Evolutionary conservation across 2,113 vertebrate genomes (phyloP).

Genomic region (Triplophysa siluroides): DNA sequence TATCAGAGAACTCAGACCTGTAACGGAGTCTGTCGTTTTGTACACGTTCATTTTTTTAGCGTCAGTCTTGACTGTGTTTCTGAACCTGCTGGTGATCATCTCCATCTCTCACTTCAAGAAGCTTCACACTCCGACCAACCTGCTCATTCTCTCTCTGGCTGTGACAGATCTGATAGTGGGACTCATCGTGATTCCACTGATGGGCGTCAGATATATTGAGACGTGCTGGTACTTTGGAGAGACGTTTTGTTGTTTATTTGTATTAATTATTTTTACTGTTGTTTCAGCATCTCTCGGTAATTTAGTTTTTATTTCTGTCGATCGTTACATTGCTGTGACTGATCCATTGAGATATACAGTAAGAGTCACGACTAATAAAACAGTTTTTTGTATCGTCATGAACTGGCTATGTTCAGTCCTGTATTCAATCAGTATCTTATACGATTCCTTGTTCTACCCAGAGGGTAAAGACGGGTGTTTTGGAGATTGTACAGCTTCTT

Average conservation of each 20-base stretch:
- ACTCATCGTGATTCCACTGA: not conserved
- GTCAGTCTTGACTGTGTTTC: not conserved
- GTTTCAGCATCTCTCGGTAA: conserved; percentile 18
- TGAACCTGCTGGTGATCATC: not conserved
- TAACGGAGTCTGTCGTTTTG: not conserved
- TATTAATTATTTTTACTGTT: not conserved
- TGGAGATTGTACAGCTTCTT: not conserved
- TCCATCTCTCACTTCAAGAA: not conserved
- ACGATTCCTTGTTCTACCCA: too few relatives aligned
- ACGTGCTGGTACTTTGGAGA: conserved; percentile 26
- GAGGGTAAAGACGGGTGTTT: not conserved
- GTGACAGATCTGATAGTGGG: not conserved
- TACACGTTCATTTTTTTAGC: not conserved
- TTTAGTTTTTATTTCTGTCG: conserved; percentile 18
- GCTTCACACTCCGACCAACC: not conserved
- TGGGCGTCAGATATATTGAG: conserved; percentile 1
- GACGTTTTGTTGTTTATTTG: not conserved
- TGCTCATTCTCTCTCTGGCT: not conserved
- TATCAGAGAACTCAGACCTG: not conserved
- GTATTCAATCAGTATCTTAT: too few relatives aligned
- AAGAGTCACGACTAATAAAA: not conserved
- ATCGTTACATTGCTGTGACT: conserved; percentile 27
- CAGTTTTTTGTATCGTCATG: not conserved
- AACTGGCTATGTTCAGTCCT: not conserved
- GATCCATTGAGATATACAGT: conserved; percentile 22